Base-by-base conservation (phyloP, 2,888 invertebrate species). In the Ormyrus nitidulus region DNA sequence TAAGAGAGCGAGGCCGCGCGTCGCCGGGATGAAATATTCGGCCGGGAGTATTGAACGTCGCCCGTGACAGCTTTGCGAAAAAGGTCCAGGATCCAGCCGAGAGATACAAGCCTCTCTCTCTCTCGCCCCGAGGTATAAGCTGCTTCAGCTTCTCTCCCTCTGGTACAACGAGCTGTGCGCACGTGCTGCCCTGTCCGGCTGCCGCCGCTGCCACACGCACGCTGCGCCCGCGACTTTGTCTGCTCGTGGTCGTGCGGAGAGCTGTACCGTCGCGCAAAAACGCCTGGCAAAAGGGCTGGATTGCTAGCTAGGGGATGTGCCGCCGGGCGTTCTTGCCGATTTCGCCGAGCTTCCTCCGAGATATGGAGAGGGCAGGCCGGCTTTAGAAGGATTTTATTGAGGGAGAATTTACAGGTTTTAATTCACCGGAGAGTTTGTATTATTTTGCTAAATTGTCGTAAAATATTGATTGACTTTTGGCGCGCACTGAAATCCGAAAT, bases 201-300 rank as follows among this genome's bases (percentile, higher is more conserved):
- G 58, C 56, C 58, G 46, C 48, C 11, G 9, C 49, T 48, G 66
- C 48, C 54, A 68, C 81, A 81, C 76, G 76, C 81, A 81, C 81
- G 76, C 69, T 79, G 81, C 65, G 81, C 74, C 61, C 10, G 48
- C 11, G 46, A 34, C 34, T 34, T 4, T 56, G 61, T 19, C 19
- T 13, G 6, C 48, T 11, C 6, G 34, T 61, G 46, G 11, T n/a
- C 59, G 65, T 65, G 5, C 10, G 51, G 34, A 34, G 3, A 0
- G 5, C 84, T 86, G 86, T 19, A 10, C 46, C 44, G 34, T 46
- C 58, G 53, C 48, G 8, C 34, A 1, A 11, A 10, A 44, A 0
- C 49, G 10, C n/a, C 10, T 10, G 34, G 84, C 83, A 84, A 87
- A 88, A 86, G 86, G 86, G 87, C 86, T 86, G 71, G 13, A 77